Evolutionary conservation across 1,140 invertebrate species (phyloP), one percentile per base, ranked within the genome.

Genomic region (Myzus persicae): DNA sequence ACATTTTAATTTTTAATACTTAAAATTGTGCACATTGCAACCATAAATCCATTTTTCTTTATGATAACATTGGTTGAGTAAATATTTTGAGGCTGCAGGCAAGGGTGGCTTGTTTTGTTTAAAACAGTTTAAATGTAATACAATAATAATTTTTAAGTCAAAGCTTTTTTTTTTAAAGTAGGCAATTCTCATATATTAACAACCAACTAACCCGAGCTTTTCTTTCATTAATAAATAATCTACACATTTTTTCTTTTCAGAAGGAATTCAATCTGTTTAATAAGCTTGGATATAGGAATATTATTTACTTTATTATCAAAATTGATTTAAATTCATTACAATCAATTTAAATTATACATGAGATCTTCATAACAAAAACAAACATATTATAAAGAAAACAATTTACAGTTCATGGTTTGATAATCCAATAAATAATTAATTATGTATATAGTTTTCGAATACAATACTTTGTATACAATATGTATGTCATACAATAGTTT

Each of bases 241-340:
- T 67, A 18, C 31, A n/a, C 3, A 67, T n/a, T 87, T 38, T 44
- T 38, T 89, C 22, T 51, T 22, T 22, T 9, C 38, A 7, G 1
- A 54, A 90, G 51, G 51, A 90, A 59, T 5, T 42, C 1, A 44
- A 38, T 40, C 6, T 40, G n/a, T 90, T 44, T 1, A 90, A 59
- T 44, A 51, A 31, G 31, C 4, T 90, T 18, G 36, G 5, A 90
- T 11, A 40, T 38, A 90, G 36, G 38, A 90, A 90, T 31, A 59
- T 90, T n/a, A 42, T 59, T 59, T 90, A 90, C 18, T 90, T 90
- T 90, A 90, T 54, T 90, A 90, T 59, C 24, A 59, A 90, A 42
- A 90, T 42, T 42, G 51, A 90, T 42, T 54, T 36, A 40, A 89
- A 54, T 89, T 89, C 24, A 67, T 90, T 54, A 90, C 54, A 42